Evolutionary conservation across 2,113 vertebrate species (phyloP).

Genomic region (Lichenostomus cassidix): DNA sequence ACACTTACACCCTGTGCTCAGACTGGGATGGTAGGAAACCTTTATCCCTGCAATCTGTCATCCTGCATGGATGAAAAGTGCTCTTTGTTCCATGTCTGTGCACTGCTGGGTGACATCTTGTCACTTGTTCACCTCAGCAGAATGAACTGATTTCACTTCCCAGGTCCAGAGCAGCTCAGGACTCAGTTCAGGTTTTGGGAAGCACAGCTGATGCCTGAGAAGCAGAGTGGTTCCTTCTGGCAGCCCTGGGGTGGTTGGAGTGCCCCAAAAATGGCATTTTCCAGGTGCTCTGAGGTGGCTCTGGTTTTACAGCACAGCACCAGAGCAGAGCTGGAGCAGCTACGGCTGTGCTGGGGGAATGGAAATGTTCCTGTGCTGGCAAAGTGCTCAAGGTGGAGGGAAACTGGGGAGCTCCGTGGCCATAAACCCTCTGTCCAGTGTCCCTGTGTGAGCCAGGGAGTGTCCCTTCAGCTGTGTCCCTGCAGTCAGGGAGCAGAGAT

Average conservation of each 20-base stretch:
- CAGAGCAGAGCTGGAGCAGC: neutral
- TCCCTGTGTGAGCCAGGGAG: neutral
- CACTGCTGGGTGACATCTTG: neutral
- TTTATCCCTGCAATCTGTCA: neutral
- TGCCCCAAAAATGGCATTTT: neutral
- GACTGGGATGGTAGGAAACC: fast-evolving
- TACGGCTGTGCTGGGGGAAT: neutral
- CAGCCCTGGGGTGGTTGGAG: neutral
- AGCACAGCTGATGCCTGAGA: neutral
- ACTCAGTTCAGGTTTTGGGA: neutral
- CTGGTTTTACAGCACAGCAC: neutral
- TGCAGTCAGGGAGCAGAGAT: neutral
- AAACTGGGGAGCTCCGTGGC: neutral
- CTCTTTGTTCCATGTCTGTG: neutral
- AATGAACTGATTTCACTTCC: neutral
- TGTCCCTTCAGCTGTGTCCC: neutral
- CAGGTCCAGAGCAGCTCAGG: neutral
- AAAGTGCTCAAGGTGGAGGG: neutral
- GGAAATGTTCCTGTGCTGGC: neutral
- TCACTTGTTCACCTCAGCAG: neutral
- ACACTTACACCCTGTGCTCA: neutral
- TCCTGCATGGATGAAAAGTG: neutral
- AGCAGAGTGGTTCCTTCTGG: neutral
- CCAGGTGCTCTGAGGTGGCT: neutral
- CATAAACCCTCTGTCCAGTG: neutral